phyloP scores from a whole-genome alignment of 2,113 vertebrate species.

The Numida meleagris region DNA sequence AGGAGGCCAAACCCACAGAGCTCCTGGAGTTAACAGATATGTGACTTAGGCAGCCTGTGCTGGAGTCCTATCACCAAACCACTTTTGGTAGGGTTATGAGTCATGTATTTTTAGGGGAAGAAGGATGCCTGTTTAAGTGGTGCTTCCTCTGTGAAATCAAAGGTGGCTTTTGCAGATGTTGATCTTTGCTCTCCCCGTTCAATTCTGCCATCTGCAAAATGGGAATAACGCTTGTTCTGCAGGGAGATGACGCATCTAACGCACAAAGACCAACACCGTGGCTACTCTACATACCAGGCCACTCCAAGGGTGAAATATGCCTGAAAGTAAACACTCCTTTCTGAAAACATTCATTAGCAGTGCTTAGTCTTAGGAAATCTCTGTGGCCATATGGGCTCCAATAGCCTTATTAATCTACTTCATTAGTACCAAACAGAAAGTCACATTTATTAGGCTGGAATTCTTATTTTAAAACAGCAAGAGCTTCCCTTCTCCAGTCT shows the following conservation, averaged over 20 bases:
- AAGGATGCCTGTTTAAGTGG: not conserved
- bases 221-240: not conserved
- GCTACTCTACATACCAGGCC: fast-evolving
- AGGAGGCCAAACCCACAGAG: not conserved
- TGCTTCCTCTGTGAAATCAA: not conserved
- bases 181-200: not conserved
- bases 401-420: constrained; percentile 35
- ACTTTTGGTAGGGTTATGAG: not conserved
- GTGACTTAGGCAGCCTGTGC: not conserved
- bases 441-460: constrained; percentile 6
- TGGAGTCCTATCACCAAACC: not conserved
- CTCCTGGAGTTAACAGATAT: not conserved
- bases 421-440: constrained; percentile 27
- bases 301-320: not conserved
- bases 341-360: constrained; percentile 9
- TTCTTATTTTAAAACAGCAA: not conserved
- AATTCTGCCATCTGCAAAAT: not conserved
- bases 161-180: not conserved
- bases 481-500: not conserved
- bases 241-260: not conserved
- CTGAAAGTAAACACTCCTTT: not conserved
- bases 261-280: not conserved
- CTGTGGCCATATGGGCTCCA: constrained; percentile 12
- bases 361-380: constrained; percentile 29
- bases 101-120: not conserved